Evolutionary conservation across 2,888 invertebrate genomes (phyloP).

Genomic region (Lottia scabra): DNA sequence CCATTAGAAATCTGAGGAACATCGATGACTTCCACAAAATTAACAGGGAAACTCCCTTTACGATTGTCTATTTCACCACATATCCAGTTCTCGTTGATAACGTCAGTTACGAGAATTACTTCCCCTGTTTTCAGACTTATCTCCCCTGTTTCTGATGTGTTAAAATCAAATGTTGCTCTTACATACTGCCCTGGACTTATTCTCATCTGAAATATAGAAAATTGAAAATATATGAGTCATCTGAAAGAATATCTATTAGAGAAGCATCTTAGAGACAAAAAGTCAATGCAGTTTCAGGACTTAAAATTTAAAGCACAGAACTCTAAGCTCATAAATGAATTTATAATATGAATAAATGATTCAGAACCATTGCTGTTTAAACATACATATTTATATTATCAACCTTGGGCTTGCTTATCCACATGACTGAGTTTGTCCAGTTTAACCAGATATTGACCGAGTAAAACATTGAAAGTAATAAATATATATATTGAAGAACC

Average conservation of each 20-base stretch:
- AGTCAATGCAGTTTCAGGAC: background rate
- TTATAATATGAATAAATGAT: no score
- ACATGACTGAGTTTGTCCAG: no score
- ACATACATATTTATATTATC: no score
- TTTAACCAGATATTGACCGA: no score
- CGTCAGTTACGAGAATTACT: slow-evolving; percentile 51
- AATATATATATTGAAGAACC: no score
- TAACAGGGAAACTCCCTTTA: slow-evolving; percentile 61
- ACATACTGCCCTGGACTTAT: slow-evolving; percentile 54
- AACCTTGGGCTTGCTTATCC: no score
- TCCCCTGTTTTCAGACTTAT: slow-evolving; percentile 56
- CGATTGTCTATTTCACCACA: slow-evolving; percentile 43
- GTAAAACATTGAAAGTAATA: no score
- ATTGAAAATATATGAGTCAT: background rate
- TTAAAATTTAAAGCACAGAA: no score
- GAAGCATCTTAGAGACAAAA: background rate
- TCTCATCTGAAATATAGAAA: slow-evolving; percentile 48
- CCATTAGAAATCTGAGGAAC: slow-evolving; percentile 48
- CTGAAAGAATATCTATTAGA: no score
- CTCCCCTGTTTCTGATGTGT: slow-evolving; percentile 54
- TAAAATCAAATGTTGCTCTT: slow-evolving; percentile 59
- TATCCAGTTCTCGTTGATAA: slow-evolving; percentile 63
- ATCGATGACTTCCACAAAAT: slow-evolving; percentile 56
- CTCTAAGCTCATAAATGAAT: no score
- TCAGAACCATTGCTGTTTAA: no score